A percentile compares a stretch with the other conserved stretches of the same genome.
These are phyloP conservation scores for Leptosomus discolor DNA, from an alignment of 2,113 vertebrate species.

Conservation along the genomic window DNA sequence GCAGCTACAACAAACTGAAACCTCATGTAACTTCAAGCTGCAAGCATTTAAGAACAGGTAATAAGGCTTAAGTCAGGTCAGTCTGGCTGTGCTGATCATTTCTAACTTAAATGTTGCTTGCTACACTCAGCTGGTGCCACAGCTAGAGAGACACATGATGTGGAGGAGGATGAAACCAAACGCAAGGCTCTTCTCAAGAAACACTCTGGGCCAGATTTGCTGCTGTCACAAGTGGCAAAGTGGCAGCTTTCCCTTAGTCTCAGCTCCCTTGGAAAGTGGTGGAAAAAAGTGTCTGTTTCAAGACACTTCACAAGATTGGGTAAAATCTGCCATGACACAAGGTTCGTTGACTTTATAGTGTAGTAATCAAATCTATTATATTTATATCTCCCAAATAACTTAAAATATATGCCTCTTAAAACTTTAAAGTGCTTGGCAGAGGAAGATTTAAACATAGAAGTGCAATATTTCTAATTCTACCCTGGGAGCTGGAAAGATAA, in stretches of 20 bases:
- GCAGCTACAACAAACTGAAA: background rate
- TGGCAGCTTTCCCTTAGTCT: conserved; percentile 2
- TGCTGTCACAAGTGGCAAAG: conserved; percentile 31
- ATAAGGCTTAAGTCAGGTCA: background rate
- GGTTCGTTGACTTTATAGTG: background rate
- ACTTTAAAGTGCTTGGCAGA: background rate
- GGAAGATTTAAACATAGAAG: background rate
- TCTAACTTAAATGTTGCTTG: background rate
- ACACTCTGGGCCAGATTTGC: conserved; percentile 8
- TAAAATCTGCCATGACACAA: conserved; percentile 18
- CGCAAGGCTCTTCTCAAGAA: background rate
- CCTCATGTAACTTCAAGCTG: background rate
- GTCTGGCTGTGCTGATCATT: background rate
- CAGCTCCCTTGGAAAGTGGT: background rate
- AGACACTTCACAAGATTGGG: background rate
- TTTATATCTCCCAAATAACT: conserved; percentile 11
- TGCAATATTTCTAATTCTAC: conserved; percentile 8
- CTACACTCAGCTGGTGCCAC: background rate
- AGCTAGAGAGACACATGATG: background rate
- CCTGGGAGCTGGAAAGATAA: conserved; percentile 5
- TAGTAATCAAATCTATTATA: conserved; percentile 6
- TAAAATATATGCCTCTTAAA: conserved; percentile 26
- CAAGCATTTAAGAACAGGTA: background rate
- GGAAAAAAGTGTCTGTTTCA: background rate
- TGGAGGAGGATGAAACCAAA: background rate